Conservation (phyloP, 2,113 vertebrate genomes). For the Stigmatopora nigra region DNA sequence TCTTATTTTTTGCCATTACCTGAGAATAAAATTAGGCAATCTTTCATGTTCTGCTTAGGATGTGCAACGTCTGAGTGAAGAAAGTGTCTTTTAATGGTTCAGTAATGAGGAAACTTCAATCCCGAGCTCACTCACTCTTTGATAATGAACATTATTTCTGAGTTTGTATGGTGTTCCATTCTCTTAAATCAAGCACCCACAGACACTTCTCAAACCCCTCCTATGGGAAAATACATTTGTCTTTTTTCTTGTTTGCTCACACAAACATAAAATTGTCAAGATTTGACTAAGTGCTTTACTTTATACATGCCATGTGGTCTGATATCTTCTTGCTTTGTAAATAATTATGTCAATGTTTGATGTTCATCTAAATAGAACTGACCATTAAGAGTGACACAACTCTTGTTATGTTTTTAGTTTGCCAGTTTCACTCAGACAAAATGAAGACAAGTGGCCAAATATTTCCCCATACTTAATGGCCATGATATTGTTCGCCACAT, state of each 20-base stretch:
- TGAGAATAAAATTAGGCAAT: slow-evolving; percentile 36
- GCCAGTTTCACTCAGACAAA: neutral
- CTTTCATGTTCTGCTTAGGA: slow-evolving; percentile 16
- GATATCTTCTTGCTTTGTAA: neutral
- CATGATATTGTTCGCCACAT: neutral
- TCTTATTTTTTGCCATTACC: slow-evolving; percentile 39
- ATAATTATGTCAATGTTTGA: slow-evolving; percentile 5
- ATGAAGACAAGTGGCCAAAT: neutral
- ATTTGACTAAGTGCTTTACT: neutral
- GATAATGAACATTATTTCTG: slow-evolving; percentile 9
- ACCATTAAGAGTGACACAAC: neutral
- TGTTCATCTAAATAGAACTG: slow-evolving; percentile 5
- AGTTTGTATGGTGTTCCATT: slow-evolving; percentile 5
- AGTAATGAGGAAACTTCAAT: slow-evolving; percentile 11
- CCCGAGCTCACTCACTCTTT: neutral
- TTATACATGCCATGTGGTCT: neutral
- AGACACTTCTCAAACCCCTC: neutral
- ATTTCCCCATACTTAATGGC: neutral
- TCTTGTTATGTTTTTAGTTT: slow-evolving; percentile 1
- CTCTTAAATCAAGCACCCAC: slow-evolving; percentile 3
- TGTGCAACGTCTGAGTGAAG: slow-evolving; percentile 20
- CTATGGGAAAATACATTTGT: neutral
- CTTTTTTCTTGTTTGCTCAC: slow-evolving; percentile 1
- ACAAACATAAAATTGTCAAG: slow-evolving; percentile 9
- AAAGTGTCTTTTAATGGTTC: slow-evolving; percentile 15